These are phyloP conservation scores for Thomomys bottae DNA, from an alignment of 2,113 vertebrate species.

Conservation along the genomic window DNA sequence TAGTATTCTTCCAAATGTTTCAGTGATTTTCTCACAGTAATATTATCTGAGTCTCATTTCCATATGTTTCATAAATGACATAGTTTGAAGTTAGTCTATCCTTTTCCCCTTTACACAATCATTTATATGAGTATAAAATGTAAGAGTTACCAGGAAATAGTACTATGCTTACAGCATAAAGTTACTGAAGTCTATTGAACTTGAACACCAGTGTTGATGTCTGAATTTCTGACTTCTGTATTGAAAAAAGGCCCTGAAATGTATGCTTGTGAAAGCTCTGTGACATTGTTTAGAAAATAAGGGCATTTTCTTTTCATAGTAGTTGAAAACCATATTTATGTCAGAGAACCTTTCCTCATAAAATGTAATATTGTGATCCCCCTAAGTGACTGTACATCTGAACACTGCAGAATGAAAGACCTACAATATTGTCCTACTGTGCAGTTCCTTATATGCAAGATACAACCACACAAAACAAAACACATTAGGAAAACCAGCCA, in stretches of 20 bases:
- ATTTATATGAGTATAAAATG: not conserved
- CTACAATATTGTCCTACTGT: not conserved
- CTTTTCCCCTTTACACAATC: not conserved
- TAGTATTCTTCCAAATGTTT: not conserved
- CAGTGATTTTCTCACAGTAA: not conserved
- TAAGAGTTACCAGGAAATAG: not conserved
- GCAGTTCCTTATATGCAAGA: not conserved
- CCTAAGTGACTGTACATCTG: not conserved
- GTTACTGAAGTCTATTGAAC: not conserved
- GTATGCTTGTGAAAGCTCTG: not conserved
- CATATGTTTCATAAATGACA: not conserved
- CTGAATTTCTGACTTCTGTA: not conserved
- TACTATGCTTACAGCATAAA: not conserved
- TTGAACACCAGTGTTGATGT: not conserved
- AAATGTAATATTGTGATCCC: slow-evolving; percentile 1
- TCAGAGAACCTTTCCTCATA: not conserved
- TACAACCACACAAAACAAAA: not conserved
- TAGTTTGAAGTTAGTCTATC: not conserved
- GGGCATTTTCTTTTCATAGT: slow-evolving; percentile 36
- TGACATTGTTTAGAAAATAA: not conserved
- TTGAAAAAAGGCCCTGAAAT: slow-evolving; percentile 11
- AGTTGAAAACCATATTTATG: not conserved
- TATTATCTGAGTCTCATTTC: not conserved
- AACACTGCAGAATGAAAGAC: not conserved
- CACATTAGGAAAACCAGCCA: not conserved